Evolutionary conservation across 1,140 invertebrate genomes (phyloP).

Genomic region (Tetramorium simillimum): DNA sequence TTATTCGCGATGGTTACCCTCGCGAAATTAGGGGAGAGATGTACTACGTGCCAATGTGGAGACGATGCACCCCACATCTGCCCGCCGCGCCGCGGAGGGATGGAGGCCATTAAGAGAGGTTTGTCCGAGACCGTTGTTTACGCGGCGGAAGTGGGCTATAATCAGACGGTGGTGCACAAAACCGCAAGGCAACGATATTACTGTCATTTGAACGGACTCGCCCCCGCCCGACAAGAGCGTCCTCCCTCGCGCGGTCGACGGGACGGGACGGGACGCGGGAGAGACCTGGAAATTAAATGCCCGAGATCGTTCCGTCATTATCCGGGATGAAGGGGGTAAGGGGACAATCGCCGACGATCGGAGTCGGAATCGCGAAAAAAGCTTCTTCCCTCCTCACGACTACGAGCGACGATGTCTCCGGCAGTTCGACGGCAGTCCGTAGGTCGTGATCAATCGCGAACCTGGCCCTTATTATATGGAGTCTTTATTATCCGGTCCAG

Average conservation of each 20-base stretch:
- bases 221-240: constrained; percentile 60
- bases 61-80: constrained; percentile 64
- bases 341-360: constrained; percentile 67
- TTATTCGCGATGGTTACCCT: background rate
- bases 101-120: constrained; percentile 80
- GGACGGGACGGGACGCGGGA: background rate
- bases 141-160: constrained; percentile 82
- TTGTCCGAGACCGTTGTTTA: constrained; percentile 81
- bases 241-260: constrained; percentile 72
- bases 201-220: constrained; percentile 80
- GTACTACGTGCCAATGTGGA: constrained; percentile 23
- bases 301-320: constrained; percentile 75
- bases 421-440: constrained; percentile 15
- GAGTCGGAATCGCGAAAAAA: constrained; percentile 61
- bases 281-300: constrained; percentile 79
- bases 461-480: constrained; percentile 36
- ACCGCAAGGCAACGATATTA: constrained; percentile 82
- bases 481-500: constrained; percentile 56
- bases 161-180: constrained; percentile 82
- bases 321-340: constrained; percentile 59
- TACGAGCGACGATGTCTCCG: constrained; percentile 63
- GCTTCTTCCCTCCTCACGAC: constrained; percentile 5
- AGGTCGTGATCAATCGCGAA: constrained; percentile 48
- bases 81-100: constrained; percentile 68
- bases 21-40: constrained; percentile 21